Evolutionary conservation across 2,888 invertebrate genomes (phyloP), one percentile per base, ranked within the genome.

Genomic region (Lithophane ornitopus): DNA sequence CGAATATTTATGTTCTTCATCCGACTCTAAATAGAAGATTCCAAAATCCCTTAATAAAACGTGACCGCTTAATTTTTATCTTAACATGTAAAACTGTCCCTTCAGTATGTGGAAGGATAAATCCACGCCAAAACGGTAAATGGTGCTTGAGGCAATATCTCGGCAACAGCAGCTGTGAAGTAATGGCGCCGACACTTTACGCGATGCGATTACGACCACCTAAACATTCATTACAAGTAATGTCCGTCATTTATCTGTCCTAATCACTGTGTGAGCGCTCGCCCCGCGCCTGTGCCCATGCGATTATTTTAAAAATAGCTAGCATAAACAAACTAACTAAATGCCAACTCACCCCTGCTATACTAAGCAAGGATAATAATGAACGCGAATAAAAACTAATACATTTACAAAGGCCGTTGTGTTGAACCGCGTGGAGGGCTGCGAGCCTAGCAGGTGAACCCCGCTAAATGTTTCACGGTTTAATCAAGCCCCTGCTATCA

Each of bases 171-270:
- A 96, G 96, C 96, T 96, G 96, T 91, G 93, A 91, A 92, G 95
- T 95, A 95, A 96, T 96, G 96, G 96, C 95, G 95, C 93, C 94
- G 95, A 94, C 96, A 96, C 95, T 96, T 96, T 95, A 93, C 95
- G 95, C 95, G 95, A 95, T 95, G 95, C 94, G 95, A 96, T 96
- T 96, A 96, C 96, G 96, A 94, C 95, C 95, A 95, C 95, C 96
- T 96, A 96, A 96, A 96, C 96, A 96, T 96, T 96, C 96, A 96
- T 96, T 96, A 96, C 96, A 94, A 94, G 94, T 96, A 96, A 96
- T 96, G 95, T 94, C 96, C 94, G 95, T 95, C 95, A 95, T 96
- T 96, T 96, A 96, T 96, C 94, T 95, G 93, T 92, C 94, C 95
- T 95, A 96, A 96, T 95, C 95, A 96, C 95, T 95, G 92, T 92